A percentile compares a stretch with the other conserved stretches of the same genome.
Conservation (phyloP, 2,888 invertebrate species). For the Drosophila quinaria region DNA sequence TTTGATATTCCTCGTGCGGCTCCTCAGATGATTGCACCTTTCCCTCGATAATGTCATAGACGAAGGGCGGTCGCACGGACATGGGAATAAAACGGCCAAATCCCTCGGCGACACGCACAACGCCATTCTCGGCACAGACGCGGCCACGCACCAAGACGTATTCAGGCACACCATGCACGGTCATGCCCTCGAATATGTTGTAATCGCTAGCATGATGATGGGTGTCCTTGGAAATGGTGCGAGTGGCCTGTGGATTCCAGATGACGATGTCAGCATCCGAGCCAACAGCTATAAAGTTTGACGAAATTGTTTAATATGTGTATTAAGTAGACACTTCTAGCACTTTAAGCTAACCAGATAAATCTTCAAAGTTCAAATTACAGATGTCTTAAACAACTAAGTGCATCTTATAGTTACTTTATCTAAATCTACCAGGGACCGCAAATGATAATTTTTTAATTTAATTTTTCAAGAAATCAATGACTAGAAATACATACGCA, state of each 20-base stretch:
- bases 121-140: constrained; percentile 96
- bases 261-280: constrained; percentile 99
- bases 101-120: constrained; percentile 95
- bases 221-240: constrained; percentile 95
- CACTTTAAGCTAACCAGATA: background rate
- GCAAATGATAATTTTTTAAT: too few species aligned
- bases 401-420: background rate
- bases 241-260: constrained; percentile 95
- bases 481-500: too few species aligned
- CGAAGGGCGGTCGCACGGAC: constrained; percentile 90
- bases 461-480: too few species aligned
- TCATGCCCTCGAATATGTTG: constrained; percentile 99
- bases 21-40: constrained; percentile 65
- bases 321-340: background rate
- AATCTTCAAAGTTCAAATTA: background rate
- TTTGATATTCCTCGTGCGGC: constrained; percentile 56
- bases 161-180: constrained; percentile 96
- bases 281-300: constrained; percentile 87
- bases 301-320: background rate
- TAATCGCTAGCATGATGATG: constrained; percentile 98
- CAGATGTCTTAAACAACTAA: background rate
- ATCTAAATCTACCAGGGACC: too few species aligned
- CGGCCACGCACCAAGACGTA: constrained; percentile 96
- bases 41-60: constrained; percentile 88
- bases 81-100: constrained; percentile 94